Conservation (phyloP, 2,797 vertebrate genomes). For the Phaenicophaeus curvirostris region DNA sequence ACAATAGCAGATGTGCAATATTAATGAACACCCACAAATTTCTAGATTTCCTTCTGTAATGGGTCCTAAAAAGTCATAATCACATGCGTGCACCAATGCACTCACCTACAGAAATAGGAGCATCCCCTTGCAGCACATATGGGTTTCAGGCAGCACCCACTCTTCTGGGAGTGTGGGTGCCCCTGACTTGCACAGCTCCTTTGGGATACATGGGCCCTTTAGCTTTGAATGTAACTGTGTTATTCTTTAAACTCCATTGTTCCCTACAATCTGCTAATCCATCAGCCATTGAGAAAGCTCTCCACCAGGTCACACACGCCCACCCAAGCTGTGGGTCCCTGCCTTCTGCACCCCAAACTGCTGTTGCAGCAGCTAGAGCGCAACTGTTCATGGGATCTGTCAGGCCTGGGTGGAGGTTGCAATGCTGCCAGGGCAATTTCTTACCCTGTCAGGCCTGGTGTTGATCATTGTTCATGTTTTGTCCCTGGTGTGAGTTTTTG, state of each 20-base stretch:
- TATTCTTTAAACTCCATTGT: not conserved
- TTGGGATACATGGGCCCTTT: accelerated
- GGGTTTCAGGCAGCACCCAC: not conserved
- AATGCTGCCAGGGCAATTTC: not conserved
- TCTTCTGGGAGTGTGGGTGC: not conserved
- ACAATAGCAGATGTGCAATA: not conserved
- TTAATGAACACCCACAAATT: not conserved
- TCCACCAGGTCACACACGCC: not conserved
- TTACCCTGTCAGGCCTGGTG: not conserved
- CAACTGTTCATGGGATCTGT: accelerated
- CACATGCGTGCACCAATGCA: not conserved
- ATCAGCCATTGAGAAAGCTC: not conserved
- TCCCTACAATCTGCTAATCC: not conserved
- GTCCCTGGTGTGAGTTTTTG: accelerated
- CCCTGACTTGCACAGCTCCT: accelerated
- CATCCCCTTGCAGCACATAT: not conserved
- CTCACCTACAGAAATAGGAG: not conserved
- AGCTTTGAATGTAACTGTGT: not conserved
- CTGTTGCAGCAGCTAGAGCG: not conserved
- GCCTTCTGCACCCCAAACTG: not conserved
- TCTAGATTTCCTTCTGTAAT: not conserved
- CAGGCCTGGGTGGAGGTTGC: not conserved
- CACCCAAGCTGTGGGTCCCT: not conserved
- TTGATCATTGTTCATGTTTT: not conserved
- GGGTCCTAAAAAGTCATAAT: not conserved